Evolutionary conservation across 2,888 invertebrate species (phyloP).

Genomic region (Petrophora chlorosata): DNA sequence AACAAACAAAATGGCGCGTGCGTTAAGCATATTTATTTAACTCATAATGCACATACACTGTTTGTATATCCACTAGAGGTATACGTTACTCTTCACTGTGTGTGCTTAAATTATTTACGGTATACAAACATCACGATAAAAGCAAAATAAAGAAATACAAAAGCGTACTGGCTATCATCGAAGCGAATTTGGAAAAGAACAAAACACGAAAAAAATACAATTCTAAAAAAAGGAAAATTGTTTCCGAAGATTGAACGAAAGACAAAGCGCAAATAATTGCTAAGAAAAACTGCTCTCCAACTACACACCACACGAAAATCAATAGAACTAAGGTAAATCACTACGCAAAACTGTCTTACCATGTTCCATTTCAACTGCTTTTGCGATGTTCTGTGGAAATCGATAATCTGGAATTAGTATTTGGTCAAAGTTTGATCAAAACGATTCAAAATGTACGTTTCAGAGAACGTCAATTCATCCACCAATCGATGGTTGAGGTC

Average conservation of each 20-base stretch:
- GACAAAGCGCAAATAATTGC: neutral
- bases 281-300: too few species aligned
- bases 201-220: too few species aligned
- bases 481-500: too few species aligned
- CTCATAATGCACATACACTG: conserved; percentile 54
- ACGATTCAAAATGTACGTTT: neutral
- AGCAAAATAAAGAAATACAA: conserved; percentile 19
- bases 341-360: conserved; percentile 9
- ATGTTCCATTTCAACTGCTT: conserved; percentile 1
- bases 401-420: neutral
- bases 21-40: conserved; percentile 58
- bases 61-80: conserved; percentile 47
- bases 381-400: conserved; percentile 10
- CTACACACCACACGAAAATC: too few species aligned
- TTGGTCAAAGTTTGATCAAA: neutral
- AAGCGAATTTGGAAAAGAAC: neutral
- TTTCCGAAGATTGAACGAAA: too few species aligned
- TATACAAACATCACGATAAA: conserved; percentile 40
- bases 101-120: conserved; percentile 50
- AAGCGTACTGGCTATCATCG: too few species aligned
- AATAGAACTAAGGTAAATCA: too few species aligned
- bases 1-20: conserved; percentile 65
- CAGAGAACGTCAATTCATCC: too few species aligned
- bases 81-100: conserved; percentile 50
- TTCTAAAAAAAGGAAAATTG: too few species aligned